Conservation (phyloP, 2,888 invertebrate species). For the Ischnus inquisitorius region DNA sequence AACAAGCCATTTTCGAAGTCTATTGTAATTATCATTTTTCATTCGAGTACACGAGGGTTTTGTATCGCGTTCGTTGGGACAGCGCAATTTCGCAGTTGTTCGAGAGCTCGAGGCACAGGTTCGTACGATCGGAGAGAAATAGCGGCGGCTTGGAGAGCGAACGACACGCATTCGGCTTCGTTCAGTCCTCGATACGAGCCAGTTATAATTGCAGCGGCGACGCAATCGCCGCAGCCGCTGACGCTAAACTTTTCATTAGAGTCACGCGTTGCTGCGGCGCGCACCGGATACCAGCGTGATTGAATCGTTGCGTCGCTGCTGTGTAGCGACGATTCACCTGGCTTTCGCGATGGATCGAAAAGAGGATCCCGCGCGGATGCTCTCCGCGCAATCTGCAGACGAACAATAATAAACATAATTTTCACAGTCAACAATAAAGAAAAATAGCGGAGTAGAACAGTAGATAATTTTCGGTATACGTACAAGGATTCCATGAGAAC, state of each 20-base stretch:
- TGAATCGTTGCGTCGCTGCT: slow-evolving; percentile 56
- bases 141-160: slow-evolving; percentile 80
- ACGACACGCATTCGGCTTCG: slow-evolving; percentile 77
- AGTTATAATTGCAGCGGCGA: slow-evolving; percentile 81
- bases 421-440: not conserved
- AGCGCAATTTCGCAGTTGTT: slow-evolving; percentile 41
- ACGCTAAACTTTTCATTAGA: slow-evolving; percentile 74
- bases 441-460: too few species aligned
- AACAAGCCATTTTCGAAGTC: not conserved
- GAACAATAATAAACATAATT: slow-evolving; percentile 37
- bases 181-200: slow-evolving; percentile 79
- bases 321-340: not conserved
- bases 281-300: slow-evolving; percentile 79
- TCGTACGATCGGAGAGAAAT: slow-evolving; percentile 80
- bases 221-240: slow-evolving; percentile 84
- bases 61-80: not conserved
- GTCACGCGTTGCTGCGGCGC: slow-evolving; percentile 53
- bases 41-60: not conserved
- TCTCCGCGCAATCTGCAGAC: slow-evolving; percentile 59
- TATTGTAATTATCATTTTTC: not conserved
- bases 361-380: slow-evolving; percentile 47
- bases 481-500: slow-evolving; percentile 81
- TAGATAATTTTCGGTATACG: slow-evolving; percentile 28
- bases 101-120: slow-evolving; percentile 77
- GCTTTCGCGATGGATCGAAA: slow-evolving; percentile 26